Evolutionary conservation across 1,140 invertebrate genomes (phyloP).

Genomic region (Scaptodrosophila lebanonensis): DNA sequence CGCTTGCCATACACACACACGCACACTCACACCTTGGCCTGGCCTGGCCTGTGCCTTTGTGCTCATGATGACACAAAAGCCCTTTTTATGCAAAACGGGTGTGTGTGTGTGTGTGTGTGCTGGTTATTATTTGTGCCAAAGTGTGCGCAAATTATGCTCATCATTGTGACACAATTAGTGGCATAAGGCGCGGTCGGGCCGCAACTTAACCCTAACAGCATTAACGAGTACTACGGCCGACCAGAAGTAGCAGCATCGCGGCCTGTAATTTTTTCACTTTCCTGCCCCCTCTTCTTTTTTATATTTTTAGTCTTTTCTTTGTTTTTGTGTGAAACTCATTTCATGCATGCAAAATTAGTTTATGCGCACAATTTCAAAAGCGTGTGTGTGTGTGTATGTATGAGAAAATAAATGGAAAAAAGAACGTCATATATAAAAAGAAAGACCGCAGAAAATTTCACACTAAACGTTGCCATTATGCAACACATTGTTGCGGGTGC

Average conservation of each 20-base stretch:
- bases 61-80: neutral
- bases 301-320: neutral
- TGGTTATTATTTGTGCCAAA: conserved; percentile 20
- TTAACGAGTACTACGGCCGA: conserved; percentile 16
- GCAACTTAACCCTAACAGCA: conserved; percentile 66
- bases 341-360: conserved; percentile 73
- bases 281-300: too few species aligned
- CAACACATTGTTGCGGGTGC: conserved; percentile 53
- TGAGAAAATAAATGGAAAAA: conserved; percentile 3
- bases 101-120: too few species aligned
- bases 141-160: conserved; percentile 66
- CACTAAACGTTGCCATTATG: conserved; percentile 65
- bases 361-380: conserved; percentile 70
- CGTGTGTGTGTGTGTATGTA: conserved; percentile 30
- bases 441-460: conserved; percentile 52
- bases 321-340: conserved; percentile 57
- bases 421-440: conserved; percentile 16
- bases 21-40: too few species aligned
- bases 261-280: conserved; percentile 66
- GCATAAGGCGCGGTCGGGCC: conserved; percentile 11
- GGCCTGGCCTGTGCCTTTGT: conserved; percentile 8
- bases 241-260: conserved; percentile 24
- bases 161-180: conserved; percentile 72
- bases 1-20: too few species aligned
- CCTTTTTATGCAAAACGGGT: neutral